These are phyloP conservation scores for Atta colombica DNA, from an alignment of 1,140 invertebrate species.

Conservation along the genomic window DNA sequence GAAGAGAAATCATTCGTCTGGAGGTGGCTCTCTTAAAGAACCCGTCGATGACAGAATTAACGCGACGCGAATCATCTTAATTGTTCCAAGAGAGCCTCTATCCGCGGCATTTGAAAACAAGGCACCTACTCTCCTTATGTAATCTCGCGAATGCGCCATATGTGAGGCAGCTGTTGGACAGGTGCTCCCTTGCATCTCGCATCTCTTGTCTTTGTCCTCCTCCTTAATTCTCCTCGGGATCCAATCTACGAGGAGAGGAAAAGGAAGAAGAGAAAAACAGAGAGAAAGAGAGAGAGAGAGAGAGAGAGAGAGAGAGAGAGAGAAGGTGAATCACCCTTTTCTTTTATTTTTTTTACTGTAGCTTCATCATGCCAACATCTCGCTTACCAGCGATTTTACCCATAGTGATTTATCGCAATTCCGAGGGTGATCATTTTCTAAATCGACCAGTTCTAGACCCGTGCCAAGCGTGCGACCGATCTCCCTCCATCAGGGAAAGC, in stretches of 20 bases:
- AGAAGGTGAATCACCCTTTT: background rate
- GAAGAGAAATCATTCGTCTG: background rate
- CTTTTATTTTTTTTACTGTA: background rate
- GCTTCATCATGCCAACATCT: conserved; percentile 26
- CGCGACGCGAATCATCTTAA: background rate
- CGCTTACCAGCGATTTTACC: conserved; percentile 66
- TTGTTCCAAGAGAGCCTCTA: conserved; percentile 12
- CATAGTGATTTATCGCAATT: conserved; percentile 73
- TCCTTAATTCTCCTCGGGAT: conserved; percentile 28
- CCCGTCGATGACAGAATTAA: background rate
- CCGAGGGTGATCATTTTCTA: conserved; percentile 8
- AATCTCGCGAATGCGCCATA: conserved; percentile 71
- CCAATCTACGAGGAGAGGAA: conserved; percentile 2
- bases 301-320: background rate
- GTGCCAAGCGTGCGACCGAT: conserved; percentile 39
- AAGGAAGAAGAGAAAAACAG: background rate
- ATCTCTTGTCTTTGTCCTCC: conserved; percentile 62
- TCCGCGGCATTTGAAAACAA: conserved; percentile 54
- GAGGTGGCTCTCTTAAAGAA: background rate
- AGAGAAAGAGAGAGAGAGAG: background rate
- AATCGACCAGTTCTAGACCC: background rate
- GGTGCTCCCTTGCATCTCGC: conserved; percentile 69
- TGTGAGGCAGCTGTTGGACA: conserved; percentile 76
- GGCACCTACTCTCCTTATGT: conserved; percentile 71
- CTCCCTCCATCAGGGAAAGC: background rate